Evolutionary conservation across 2,797 vertebrate genomes (phyloP).

Genomic region (Enteromius paludinosus): DNA sequence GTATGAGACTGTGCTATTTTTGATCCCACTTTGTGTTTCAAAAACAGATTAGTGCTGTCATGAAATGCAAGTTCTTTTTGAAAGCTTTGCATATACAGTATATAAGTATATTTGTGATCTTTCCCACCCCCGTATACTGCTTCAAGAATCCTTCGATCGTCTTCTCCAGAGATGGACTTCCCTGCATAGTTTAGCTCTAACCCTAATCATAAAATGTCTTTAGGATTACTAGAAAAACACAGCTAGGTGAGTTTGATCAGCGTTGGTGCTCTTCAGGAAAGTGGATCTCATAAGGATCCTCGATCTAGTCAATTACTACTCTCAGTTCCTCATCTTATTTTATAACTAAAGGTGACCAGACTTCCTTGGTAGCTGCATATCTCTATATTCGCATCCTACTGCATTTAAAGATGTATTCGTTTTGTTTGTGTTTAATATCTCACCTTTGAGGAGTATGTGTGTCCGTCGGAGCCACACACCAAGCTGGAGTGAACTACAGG

Average conservation of each 20-base stretch:
- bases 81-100: background rate
- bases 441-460: conserved; percentile 85
- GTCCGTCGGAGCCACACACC: conserved; percentile 91
- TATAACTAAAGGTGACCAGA: background rate
- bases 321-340: background rate
- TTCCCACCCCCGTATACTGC: background rate
- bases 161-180: no score
- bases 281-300: no score
- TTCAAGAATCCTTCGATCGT: background rate
- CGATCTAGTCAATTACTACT: background rate
- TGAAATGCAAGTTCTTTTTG: no score
- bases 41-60: background rate
- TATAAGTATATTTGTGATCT: background rate
- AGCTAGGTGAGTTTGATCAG: no score
- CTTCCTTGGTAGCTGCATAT: background rate
- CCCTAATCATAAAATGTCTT: no score
- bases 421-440: background rate
- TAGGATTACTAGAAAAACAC: no score
- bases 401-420: background rate
- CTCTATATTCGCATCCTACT: background rate
- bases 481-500: conserved; percentile 70
- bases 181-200: no score
- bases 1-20: background rate
- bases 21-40: background rate
- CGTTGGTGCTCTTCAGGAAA: no score